Conservation (phyloP, 2,888 invertebrate genomes). For the Koerneria pararmatus region DNA sequence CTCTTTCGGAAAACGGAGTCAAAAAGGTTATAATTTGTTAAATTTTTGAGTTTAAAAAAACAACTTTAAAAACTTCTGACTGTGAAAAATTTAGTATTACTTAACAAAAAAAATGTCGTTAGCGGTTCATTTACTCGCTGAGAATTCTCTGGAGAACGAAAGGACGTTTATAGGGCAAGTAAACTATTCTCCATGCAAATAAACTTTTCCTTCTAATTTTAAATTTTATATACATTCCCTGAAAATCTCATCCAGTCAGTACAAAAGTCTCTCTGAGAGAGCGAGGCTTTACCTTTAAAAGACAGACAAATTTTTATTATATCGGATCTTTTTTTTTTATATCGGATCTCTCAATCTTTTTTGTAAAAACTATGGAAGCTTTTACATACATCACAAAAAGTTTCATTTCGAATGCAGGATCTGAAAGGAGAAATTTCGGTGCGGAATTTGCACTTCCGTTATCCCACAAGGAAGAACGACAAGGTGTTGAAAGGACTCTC, state of each 20-base stretch:
- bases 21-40: conserved; percentile 28
- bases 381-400: background rate
- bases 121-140: too few species aligned
- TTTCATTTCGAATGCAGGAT: conserved; percentile 31
- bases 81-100: too few species aligned
- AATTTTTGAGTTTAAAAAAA: conserved; percentile 18
- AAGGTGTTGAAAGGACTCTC: conserved; percentile 60
- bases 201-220: too few species aligned
- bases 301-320: too few species aligned
- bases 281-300: background rate
- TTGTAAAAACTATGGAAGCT: background rate
- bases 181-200: too few species aligned
- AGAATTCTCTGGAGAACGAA: too few species aligned
- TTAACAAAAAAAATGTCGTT: too few species aligned
- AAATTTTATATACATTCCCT: too few species aligned
- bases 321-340: background rate
- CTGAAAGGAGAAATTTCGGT: conserved; percentile 60
- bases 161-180: too few species aligned
- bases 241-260: too few species aligned
- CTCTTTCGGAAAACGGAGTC: conserved; percentile 43
- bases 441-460: conserved; percentile 60
- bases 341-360: too few species aligned
- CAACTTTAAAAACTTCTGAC: background rate
- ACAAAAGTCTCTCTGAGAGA: background rate
- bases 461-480: conserved; percentile 60